Base-by-base conservation (phyloP, 1,140 invertebrate species). In the Panulirus ornatus region DNA sequence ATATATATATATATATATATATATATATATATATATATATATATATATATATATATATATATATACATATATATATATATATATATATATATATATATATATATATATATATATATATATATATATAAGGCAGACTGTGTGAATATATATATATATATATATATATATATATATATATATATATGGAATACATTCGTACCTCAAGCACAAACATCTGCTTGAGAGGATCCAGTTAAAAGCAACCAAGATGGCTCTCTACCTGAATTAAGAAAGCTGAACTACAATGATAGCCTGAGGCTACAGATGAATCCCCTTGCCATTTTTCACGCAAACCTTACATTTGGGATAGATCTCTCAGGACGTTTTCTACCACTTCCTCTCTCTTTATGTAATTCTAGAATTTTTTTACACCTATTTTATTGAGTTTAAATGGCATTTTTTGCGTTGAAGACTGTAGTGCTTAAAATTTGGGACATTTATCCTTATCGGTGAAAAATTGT, bases 1-100 rank as follows among this genome's bases (percentile, higher is more conserved):
- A 16, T n/a, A 2, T 47, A 81, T 1, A 47, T 22, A 51, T 81
- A 47, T 71, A 71, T 3, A 44, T 84, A 71, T 70, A 47, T 71
- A 71, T 36, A 5, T 0, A 70, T 11, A 84, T 47, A 84, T 30
- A 84, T 30, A 84, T 42, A 40, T 70, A 84, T 70, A 63, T 70
- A 66, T 40, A 83, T 66, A 27, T 66, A 83, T 36, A 83, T 38
- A 66, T 66, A 63, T 66, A 63, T 40, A 83, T 40, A 83, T 38
- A 83, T n/a, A 84, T 42, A 84, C 42, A 84, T 40, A 66, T 66
- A 66, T 66, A 84, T 42, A 84, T 66, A 84, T 66, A 84, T 66
- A 84, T 63, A 66, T 30, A 6, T 30, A 66, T 3, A 66, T 3
- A 66, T 30, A 66, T 30, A 66, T 6, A 66, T 19, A 66, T 22